Evolutionary conservation across 2,113 vertebrate species (phyloP).

Genomic region (Carettochelys insculpta): DNA sequence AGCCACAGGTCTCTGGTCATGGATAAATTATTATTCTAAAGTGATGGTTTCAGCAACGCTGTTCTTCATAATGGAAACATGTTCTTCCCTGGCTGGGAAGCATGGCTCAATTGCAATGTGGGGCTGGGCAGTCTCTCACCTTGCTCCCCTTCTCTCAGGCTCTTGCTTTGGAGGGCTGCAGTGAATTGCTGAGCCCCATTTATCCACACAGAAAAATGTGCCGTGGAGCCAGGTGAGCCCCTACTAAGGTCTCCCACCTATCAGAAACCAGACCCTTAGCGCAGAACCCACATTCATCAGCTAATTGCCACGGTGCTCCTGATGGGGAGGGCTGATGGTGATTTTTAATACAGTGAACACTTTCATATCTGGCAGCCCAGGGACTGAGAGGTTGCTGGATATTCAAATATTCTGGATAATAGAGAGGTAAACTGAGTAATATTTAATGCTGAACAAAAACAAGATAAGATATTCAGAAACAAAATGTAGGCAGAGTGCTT

Average conservation of each 20-base stretch:
- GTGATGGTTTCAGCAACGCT: not conserved
- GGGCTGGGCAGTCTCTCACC: not conserved
- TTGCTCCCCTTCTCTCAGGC: not conserved
- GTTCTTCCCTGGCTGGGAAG: not conserved
- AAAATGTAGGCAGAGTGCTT: no score
- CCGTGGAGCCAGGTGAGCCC: not conserved
- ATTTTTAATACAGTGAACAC: no score
- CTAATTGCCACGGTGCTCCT: not conserved
- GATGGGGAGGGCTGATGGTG: not conserved
- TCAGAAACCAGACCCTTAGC: not conserved
- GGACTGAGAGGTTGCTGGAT: no score
- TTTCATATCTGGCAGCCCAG: no score
- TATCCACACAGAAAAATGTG: not conserved
- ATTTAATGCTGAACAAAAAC: no score
- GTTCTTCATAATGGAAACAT: not conserved
- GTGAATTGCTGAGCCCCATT: not conserved
- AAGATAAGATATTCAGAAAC: no score
- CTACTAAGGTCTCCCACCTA: not conserved
- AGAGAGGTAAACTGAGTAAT: no score
- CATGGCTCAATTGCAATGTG: not conserved
- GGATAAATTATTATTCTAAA: not conserved
- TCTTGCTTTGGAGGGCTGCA: not conserved
- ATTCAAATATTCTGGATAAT: no score
- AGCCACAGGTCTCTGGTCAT: not conserved
- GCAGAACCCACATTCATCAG: not conserved